Evolutionary conservation across 2,113 vertebrate species (phyloP), one percentile per base, ranked within the genome.

Genomic region (Taurulus bubalis): DNA sequence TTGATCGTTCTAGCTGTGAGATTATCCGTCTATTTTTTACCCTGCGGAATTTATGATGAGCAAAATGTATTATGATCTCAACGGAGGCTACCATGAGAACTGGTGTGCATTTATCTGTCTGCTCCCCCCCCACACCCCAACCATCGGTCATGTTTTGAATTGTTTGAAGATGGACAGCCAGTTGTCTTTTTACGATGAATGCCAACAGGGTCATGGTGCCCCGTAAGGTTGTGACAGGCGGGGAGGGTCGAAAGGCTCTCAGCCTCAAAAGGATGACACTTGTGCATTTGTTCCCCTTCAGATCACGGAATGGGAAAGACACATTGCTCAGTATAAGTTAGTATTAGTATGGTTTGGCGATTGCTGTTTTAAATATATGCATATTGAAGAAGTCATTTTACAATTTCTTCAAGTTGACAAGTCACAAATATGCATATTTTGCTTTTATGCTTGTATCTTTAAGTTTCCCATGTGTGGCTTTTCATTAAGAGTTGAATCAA

Each of bases 151-250:
- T 92, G 91, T 91, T 92, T 90, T 84, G 85, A 89, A 92, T 92
- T 87, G 90, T 93, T 94, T 91, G 80, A 92, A 83, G 86, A 92
- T 83, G 84, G 86, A 88, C 86, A 86, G 76, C 91, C 89, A 90
- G 86, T 92, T 94, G 91, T 93, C 87, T 87, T 89, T 80, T 89
- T 87, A 90, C 80, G 38, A 86, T 88, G 85, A 89, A 92, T 93
- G 87, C 81, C 87, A 77, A 51, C 84, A 86, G 88, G 79, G 85
- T 90, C 74, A 56, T 32, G 38, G 83, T 81, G 75, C 73, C 85
- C 79, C 11, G 71, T 56, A 67, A 83, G 86, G 82, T 88, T 91
- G 76, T 89, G 71, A 73, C 78, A 77, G 67, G 71, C 58, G 30
- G 60, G 75, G 76, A 60, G 83, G 85, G 76, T 80, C n/a, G 12